Evolutionary conservation across 2,113 vertebrate genomes (phyloP).

Genomic region (Gopherus flavomarginatus): DNA sequence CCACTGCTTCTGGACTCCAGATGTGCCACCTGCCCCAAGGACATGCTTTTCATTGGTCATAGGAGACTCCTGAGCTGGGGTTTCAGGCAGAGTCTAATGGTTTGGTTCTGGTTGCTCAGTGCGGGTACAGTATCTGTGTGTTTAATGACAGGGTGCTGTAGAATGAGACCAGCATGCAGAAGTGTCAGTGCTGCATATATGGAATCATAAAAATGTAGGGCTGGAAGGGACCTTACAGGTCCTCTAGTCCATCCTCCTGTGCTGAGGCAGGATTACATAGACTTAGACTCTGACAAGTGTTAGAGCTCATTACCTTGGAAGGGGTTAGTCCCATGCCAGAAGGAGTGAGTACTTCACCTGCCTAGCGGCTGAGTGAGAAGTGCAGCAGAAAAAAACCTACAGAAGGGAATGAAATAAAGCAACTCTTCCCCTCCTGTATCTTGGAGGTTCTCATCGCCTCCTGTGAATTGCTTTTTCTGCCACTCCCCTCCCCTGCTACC

Average conservation of each 20-base stretch:
- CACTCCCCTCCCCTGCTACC: neutral
- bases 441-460: neutral
- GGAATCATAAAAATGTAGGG: neutral
- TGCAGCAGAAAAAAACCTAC: neutral
- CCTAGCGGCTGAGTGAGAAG: neutral
- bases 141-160: neutral
- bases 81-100: neutral
- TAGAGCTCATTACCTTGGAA: fast-evolving
- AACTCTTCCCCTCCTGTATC: neutral
- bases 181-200: neutral
- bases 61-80: neutral
- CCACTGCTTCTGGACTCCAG: neutral
- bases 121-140: neutral
- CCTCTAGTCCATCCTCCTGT: neutral
- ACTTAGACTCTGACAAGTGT: neutral
- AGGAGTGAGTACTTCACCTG: neutral
- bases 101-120: neutral
- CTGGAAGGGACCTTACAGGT: neutral
- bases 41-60: neutral
- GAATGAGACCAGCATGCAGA: neutral
- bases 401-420: neutral
- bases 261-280: neutral
- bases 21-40: neutral
- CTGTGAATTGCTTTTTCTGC: neutral
- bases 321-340: neutral